A percentile compares a stretch with the other conserved stretches of the same genome.
phyloP scores from a whole-genome alignment of 2,113 vertebrate genomes.

The Pleuronectes platessa region DNA sequence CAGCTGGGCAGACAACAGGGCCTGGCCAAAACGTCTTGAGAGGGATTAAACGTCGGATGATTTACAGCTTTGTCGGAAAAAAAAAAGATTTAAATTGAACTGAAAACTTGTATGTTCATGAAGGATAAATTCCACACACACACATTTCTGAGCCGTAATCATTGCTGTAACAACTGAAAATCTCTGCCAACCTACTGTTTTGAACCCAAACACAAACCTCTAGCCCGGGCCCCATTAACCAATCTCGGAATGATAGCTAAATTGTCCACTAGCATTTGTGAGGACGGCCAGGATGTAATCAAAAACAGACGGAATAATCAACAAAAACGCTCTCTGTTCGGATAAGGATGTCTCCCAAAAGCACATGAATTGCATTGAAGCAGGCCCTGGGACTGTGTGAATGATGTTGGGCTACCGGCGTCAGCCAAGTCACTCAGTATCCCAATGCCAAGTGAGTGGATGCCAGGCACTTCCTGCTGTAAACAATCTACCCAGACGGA shows the following conservation, averaged over 20 bases:
- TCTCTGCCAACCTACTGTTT: slow-evolving; percentile 61
- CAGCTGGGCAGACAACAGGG: slow-evolving; percentile 54
- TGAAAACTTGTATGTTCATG: background rate
- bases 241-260: slow-evolving; percentile 67
- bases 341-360: slow-evolving; percentile 78
- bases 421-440: slow-evolving; percentile 73
- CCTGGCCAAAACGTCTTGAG: slow-evolving; percentile 35
- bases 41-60: slow-evolving; percentile 61
- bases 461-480: slow-evolving; percentile 79
- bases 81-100: background rate
- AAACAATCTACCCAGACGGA: slow-evolving; percentile 75
- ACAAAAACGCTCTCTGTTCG: slow-evolving; percentile 76
- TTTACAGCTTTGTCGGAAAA: slow-evolving; percentile 18
- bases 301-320: slow-evolving; percentile 80
- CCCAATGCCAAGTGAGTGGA: slow-evolving; percentile 74
- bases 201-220: slow-evolving; percentile 55
- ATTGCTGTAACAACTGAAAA: slow-evolving; percentile 49
- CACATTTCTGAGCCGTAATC: slow-evolving; percentile 31
- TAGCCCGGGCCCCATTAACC: slow-evolving; percentile 56
- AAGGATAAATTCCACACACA: slow-evolving; percentile 2
- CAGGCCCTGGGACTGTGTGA: slow-evolving; percentile 73
- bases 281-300: slow-evolving; percentile 72
- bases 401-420: slow-evolving; percentile 73
- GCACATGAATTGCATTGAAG: slow-evolving; percentile 76
- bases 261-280: slow-evolving; percentile 51